These are phyloP conservation scores for Heliconius ismenius DNA, from an alignment of 2,888 invertebrate genomes.

Conservation along the genomic window DNA sequence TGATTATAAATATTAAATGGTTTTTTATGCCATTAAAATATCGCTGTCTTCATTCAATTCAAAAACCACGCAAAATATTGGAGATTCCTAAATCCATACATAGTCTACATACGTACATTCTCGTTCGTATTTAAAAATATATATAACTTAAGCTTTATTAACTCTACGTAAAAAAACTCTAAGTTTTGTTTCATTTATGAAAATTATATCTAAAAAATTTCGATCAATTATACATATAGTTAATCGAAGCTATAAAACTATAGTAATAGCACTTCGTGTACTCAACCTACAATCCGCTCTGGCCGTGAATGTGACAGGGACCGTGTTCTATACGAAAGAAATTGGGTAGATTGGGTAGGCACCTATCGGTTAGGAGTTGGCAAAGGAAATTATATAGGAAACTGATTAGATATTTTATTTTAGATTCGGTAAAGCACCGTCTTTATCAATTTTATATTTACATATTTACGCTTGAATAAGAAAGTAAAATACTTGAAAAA, in stretches of 20 bases:
- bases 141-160: too few species aligned
- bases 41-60: too few species aligned
- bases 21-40: too few species aligned
- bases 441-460: slow-evolving; percentile 16
- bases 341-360: slow-evolving; percentile 30
- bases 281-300: slow-evolving; percentile 9
- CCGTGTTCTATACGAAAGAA: slow-evolving; percentile 32
- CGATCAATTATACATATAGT: too few species aligned
- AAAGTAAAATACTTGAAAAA: background rate
- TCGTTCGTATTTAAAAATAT: too few species aligned
- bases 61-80: too few species aligned
- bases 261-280: background rate
- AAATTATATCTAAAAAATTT: background rate
- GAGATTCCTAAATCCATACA: too few species aligned
- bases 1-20: background rate
- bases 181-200: background rate
- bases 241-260: background rate
- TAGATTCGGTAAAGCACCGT: slow-evolving; percentile 1
- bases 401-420: slow-evolving; percentile 36
- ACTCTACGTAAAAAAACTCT: too few species aligned
- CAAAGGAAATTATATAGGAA: slow-evolving; percentile 35
- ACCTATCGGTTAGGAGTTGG: slow-evolving; percentile 30
- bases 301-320: slow-evolving; percentile 36
- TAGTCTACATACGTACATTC: too few species aligned
- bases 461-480: too few species aligned